Base-by-base conservation (phyloP, 1,140 invertebrate species). In the Adelges cooleyi region DNA sequence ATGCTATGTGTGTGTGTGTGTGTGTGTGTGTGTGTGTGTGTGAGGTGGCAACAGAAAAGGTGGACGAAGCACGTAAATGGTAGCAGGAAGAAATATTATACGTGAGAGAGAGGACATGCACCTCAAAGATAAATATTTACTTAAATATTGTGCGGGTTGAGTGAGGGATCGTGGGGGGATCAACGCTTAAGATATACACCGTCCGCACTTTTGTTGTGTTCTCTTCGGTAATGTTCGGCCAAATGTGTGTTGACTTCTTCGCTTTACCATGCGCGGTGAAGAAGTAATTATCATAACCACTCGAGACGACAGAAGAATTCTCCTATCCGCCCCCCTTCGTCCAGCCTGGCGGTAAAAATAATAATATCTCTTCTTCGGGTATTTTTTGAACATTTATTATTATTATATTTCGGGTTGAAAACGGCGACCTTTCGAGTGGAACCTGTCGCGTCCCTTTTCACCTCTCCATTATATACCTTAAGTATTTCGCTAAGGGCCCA, bases 111-210 rank as follows among this genome's bases (percentile, higher is more conserved):
- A 38, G 53, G 40, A 48, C 56, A 42, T 38, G 42, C 42, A 48
- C 29, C 29, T 33, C 29, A 33, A 62, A 62, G 56, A 62, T 48
- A 62, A 62, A 62, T 62, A 62, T 62, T 62, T 62, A 62, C 56
- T 62, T 40, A 48, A 48, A 62, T 62, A 62, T 48, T 33, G 44
- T 40, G 27, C 8, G 23, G 13, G n/a, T n/a, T n/a, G n/a, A n/a
- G n/a, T n/a, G n/a, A n/a, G n/a, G n/a, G n/a, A n/a, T 22, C 11
- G 6, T 46, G 10, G 56, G 29, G 11, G 29, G 29, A 33, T 33
- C 11, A 33, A 33, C 29, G 29, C 11, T 33, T 33, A n/a, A n/a
- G 29, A 33, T 11, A 11, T 33, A 33, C 29, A 33, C 29, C 5
- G 29, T 33, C n/a, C n/a, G 11, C 5, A 33, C 29, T 33, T 5